phyloP scores from a whole-genome alignment of 2,888 invertebrate genomes.

The Scaptodrosophila latifasciaeformis region DNA sequence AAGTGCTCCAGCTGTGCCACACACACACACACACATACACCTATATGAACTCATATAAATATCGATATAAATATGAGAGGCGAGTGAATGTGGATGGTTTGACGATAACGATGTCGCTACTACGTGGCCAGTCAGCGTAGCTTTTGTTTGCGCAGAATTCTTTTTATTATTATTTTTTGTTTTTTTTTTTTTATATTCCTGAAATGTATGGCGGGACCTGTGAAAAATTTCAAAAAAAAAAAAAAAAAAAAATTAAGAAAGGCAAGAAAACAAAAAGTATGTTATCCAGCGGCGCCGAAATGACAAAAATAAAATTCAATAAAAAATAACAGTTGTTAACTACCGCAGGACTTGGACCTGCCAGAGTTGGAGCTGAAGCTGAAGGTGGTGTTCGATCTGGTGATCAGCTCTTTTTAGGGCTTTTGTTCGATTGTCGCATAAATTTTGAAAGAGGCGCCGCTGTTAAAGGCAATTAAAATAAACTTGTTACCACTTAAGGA shows the following conservation, averaged over 20 bases:
- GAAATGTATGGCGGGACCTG: conserved; percentile 21
- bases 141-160: conserved; percentile 50
- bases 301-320: conserved; percentile 67
- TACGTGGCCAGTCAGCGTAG: conserved; percentile 53
- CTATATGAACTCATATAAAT: conserved; percentile 53
- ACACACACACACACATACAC: conserved; percentile 15
- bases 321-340: conserved; percentile 67
- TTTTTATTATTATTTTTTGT: not conserved
- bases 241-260: conserved; percentile 20
- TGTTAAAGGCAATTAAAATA: conserved; percentile 50
- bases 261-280: conserved; percentile 11
- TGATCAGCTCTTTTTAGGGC: too few relatives aligned
- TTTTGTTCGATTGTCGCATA: conserved; percentile 28
- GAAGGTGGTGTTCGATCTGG: too few relatives aligned
- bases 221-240: conserved; percentile 23
- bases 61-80: conserved; percentile 45
- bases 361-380: too few relatives aligned
- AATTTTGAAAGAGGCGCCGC: conserved; percentile 49
- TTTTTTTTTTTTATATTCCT: not conserved
- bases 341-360: conserved; percentile 43
- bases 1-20: conserved; percentile 40
- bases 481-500: conserved; percentile 56
- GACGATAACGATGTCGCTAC: not conserved
- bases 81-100: not conserved
- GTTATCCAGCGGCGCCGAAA: conserved; percentile 63